Conservation (phyloP, 1,140 invertebrate species). For the Drosophila dunni region DNA sequence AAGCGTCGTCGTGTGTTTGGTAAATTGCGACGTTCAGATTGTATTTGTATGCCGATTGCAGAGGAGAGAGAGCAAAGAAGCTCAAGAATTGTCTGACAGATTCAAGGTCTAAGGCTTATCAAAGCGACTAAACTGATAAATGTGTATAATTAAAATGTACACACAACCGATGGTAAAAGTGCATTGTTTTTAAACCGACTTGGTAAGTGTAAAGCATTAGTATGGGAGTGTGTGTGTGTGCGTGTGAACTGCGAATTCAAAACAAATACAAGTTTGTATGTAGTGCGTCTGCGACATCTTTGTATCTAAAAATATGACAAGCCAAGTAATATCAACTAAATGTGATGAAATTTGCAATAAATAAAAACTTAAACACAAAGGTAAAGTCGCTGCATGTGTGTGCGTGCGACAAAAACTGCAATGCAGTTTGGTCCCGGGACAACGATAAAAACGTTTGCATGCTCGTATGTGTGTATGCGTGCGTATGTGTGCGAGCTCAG, state of each 20-base stretch:
- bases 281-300: background rate
- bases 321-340: slow-evolving; percentile 10
- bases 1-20: slow-evolving; percentile 10
- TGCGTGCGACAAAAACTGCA: slow-evolving; percentile 1
- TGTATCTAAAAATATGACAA: slow-evolving; percentile 13
- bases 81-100: slow-evolving; percentile 28
- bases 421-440: slow-evolving; percentile 34
- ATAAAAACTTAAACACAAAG: slow-evolving; percentile 1
- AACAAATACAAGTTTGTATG: slow-evolving; percentile 20
- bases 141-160: slow-evolving; percentile 23
- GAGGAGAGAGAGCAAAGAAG: slow-evolving; percentile 3
- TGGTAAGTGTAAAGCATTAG: slow-evolving; percentile 13
- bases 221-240: background rate
- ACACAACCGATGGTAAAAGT: background rate
- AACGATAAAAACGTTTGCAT: slow-evolving; percentile 13
- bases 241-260: slow-evolving; percentile 10
- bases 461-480: slow-evolving; percentile 1
- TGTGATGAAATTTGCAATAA: slow-evolving; percentile 9
- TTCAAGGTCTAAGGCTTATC: slow-evolving; percentile 41
- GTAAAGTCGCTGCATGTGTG: background rate
- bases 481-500: slow-evolving; percentile 4
- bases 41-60: slow-evolving; percentile 10
- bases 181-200: slow-evolving; percentile 40
- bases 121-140: slow-evolving; percentile 15
- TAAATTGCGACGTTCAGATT: slow-evolving; percentile 36